Evolutionary conservation across 2,888 invertebrate genomes (phyloP), one percentile per base, ranked within the genome.

Genomic region (Brachynemurus nebulosus): DNA sequence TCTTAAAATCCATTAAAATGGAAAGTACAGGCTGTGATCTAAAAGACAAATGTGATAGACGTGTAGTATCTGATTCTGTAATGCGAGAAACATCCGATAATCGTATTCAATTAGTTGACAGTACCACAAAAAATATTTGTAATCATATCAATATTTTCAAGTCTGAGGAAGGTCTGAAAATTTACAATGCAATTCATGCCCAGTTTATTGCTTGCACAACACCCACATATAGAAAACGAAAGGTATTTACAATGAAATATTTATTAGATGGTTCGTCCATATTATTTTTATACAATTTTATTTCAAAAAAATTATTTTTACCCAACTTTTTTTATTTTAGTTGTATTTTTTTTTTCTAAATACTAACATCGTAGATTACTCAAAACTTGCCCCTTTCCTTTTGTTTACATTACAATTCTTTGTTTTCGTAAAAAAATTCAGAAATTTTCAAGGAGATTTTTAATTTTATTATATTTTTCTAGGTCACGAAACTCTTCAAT

Each of bases 191-290:
- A 55, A 81, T 92, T 55, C 86, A 90, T 69, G 79, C 83, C 51
- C 86, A 82, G 67, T 90, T 92, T 65, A 82, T 88, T 46, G 78
- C 86, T 51, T 82, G 86, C 62, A 78, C 85, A 45, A 79, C 85
- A 49, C 72, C 73, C 54, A 85, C 85, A 66, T 82, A 85, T 52
- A 76, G 86, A 56, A 76, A 78, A 64, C 78, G 83, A 57, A 91
- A 89, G 84, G 90, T 89, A 60, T 23, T 42, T 41, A 19, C 8
- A 33, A 33, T 16, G 4, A 8, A 8, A 25, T 11, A 25, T 11
- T 8, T 25, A 8, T 25, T 8, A 25, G 8, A 25, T 8, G 27
- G 11, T 8, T 8, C 11, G 27, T 8, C 8, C 27, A 25, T 25
- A n/a, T n/a, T n/a, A n/a, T n/a, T n/a, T n/a, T n/a, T n/a, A n/a